These are phyloP conservation scores for Donacobius atricapilla DNA, from an alignment of 2,113 vertebrate genomes.

Conservation along the genomic window DNA sequence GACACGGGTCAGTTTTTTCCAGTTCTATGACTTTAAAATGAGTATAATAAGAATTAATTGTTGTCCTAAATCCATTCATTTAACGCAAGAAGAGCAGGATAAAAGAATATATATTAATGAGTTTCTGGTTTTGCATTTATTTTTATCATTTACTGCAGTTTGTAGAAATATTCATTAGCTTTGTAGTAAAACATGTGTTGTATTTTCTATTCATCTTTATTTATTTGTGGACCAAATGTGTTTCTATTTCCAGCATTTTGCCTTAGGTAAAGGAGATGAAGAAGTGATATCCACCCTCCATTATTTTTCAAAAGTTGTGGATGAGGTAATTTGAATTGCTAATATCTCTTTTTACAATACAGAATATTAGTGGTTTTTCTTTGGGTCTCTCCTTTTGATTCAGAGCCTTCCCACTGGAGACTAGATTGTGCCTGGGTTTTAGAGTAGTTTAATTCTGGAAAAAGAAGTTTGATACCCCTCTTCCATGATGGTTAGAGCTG, in stretches of 20 bases:
- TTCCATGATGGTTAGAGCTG: background rate
- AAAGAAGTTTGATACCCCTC: background rate
- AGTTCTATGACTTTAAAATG: background rate
- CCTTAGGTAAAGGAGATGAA: conserved; percentile 95
- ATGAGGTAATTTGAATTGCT: conserved; percentile 82
- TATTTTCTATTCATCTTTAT: background rate
- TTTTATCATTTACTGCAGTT: background rate
- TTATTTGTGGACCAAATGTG: background rate
- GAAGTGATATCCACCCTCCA: conserved; percentile 93
- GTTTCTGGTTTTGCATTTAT: background rate
- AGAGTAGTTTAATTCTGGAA: background rate
- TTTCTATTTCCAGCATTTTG: conserved; percentile 87
- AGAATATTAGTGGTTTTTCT: background rate
- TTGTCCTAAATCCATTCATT: background rate
- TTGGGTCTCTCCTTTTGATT: background rate
- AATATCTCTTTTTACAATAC: background rate
- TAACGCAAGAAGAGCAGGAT: background rate
- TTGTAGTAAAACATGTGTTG: background rate
- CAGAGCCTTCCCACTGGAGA: background rate
- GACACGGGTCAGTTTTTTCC: background rate
- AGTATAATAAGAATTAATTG: background rate
- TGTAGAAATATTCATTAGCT: background rate
- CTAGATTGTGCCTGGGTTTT: background rate
- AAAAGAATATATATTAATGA: background rate
- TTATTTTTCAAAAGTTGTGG: conserved; percentile 89